Evolutionary conservation across 2,113 vertebrate species (phyloP).

Genomic region (Formicarius rufipectus): DNA sequence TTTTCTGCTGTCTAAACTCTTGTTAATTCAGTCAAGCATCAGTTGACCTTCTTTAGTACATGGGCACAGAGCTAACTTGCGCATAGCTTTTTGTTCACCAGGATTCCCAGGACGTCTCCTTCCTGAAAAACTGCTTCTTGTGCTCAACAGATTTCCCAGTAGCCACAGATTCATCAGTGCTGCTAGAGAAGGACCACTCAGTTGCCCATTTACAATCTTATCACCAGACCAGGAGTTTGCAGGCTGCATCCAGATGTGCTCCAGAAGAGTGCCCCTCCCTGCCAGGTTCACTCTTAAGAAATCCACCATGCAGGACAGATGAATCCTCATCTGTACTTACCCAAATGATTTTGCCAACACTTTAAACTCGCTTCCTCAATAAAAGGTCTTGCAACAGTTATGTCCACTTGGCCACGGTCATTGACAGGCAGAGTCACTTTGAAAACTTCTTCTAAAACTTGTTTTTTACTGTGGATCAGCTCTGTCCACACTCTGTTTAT

Average conservation of each 20-base stretch:
- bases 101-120: neutral
- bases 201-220: neutral
- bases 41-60: neutral
- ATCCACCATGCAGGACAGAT: neutral
- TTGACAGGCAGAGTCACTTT: constrained; percentile 93
- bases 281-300: neutral
- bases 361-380: constrained; percentile 93
- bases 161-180: neutral
- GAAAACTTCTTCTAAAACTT: constrained; percentile 93
- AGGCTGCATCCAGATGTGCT: neutral
- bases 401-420: constrained; percentile 94
- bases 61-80: neutral
- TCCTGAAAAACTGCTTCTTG: neutral
- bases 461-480: constrained; percentile 95
- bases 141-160: neutral
- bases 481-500: constrained; percentile 98
- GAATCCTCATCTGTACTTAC: constrained; percentile 70
- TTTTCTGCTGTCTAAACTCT: neutral
- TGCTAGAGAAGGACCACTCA: neutral
- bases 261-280: neutral
- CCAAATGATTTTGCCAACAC: constrained; percentile 96
- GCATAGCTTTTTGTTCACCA: neutral
- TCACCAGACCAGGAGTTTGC: neutral
- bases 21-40: neutral
- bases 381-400: constrained; percentile 82